These are phyloP conservation scores for Exocentrus adspersus DNA, from an alignment of 2,888 invertebrate genomes.

Conservation along the genomic window DNA sequence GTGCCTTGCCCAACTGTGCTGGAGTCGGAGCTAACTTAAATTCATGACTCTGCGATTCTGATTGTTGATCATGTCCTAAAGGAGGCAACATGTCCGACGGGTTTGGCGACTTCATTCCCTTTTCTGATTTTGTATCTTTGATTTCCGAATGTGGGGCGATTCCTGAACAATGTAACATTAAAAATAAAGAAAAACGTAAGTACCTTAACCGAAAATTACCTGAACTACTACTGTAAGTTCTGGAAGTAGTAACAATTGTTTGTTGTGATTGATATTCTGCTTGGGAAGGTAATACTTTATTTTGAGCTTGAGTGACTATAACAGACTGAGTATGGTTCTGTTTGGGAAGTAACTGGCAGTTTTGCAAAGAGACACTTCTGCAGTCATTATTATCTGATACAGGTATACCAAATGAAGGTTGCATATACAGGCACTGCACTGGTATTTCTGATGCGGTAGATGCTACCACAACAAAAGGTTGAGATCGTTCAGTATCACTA, in stretches of 20 bases:
- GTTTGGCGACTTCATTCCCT: constrained; percentile 29
- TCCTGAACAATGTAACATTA: neutral
- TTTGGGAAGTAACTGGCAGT: constrained; percentile 58
- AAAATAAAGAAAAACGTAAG: neutral
- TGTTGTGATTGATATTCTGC: constrained; percentile 41
- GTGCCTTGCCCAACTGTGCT: constrained; percentile 91
- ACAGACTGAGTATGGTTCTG: constrained; percentile 65
- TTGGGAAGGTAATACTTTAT: constrained; percentile 42
- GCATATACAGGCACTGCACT: constrained; percentile 64
- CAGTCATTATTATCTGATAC: constrained; percentile 62
- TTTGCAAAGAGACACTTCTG: constrained; percentile 54
- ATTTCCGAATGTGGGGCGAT: constrained; percentile 13
- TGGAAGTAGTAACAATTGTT: constrained; percentile 38
- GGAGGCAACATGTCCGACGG: constrained; percentile 33
- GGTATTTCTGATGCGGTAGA: constrained; percentile 61
- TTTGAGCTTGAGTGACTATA: constrained; percentile 66
- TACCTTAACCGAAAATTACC: constrained; percentile 20
- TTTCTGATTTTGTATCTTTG: constrained; percentile 11
- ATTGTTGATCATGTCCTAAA: constrained; percentile 24
- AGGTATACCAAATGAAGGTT: constrained; percentile 64
- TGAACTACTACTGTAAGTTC: constrained; percentile 35
- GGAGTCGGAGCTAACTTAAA: constrained; percentile 93
- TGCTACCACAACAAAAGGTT: constrained; percentile 61
- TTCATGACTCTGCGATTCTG: constrained; percentile 48
- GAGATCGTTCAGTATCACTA: constrained; percentile 54